Evolutionary conservation across 1,140 invertebrate species (phyloP), one percentile per base, ranked within the genome.

Genomic region (Caenorhabditis brenneri): DNA sequence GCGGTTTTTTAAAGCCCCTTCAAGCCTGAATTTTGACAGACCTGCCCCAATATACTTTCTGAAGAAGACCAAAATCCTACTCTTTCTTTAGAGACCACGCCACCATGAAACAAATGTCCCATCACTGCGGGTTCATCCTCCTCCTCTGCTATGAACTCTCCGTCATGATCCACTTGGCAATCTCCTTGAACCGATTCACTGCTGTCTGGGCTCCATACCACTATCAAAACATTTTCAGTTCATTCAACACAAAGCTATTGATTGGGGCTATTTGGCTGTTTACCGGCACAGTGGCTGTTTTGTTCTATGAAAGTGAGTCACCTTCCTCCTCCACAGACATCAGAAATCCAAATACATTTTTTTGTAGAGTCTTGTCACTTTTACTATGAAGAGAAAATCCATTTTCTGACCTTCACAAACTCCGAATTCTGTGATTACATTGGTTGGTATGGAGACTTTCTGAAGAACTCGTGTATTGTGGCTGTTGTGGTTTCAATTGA

Each of bases 381-480:
- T 36, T 74, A 74, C 10, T 74, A 74, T 22, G 65, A 74, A 22
- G 65, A 74, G 6, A 42, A 42, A 12, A 42, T 46, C 7, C 36
- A 42, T 24, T 74, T 74, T 24, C n/a, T 74, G n/a, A 74, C 65
- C 12, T 74, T 74, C 65, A 74, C 65, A 2, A 24, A 22, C 19
- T 42, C 65, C 0, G n/a, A 74, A 24, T 24, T 74, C n/a, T 74
- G 65, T 46, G 65, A n/a, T 27, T 42, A 74, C 65, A 74, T 74
- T 74, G 65, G 33, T 0, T 74, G 65, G 65, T 74, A 74, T 74
- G 65, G 65, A 42, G 65, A 74, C 36, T 74, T 74, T 27, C 10
- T 74, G n/a, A 74, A 74, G 16, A 74, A 74, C 36, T 15, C 24
- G 5, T 58, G 3, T 15, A 58, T 58, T 58, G 53, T 58, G 10